These are phyloP conservation scores for Sceliomorpha sp. DNA, from an alignment of 2,888 invertebrate genomes.

Conservation along the genomic window DNA sequence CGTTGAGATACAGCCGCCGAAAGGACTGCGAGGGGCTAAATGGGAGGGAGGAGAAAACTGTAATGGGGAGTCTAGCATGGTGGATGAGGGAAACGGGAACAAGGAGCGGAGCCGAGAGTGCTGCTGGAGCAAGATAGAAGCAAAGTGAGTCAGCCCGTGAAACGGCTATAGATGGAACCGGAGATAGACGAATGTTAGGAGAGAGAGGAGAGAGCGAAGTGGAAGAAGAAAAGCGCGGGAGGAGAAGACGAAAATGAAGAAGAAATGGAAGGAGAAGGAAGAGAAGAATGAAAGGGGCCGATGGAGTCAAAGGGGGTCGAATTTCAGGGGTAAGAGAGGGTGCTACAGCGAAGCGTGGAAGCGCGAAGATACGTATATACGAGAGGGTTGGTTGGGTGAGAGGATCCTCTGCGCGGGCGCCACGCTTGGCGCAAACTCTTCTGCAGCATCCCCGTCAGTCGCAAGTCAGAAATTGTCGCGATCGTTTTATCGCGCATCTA, in stretches of 20 bases:
- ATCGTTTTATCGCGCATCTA: conserved; percentile 56
- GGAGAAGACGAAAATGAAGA: conserved; percentile 32
- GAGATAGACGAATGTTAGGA: conserved; percentile 25
- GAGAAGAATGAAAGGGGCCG: conserved; percentile 20
- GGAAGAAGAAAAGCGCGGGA: conserved; percentile 32
- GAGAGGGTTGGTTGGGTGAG: conserved; percentile 53
- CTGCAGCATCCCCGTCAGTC: conserved; percentile 78
- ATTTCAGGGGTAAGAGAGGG: conserved; percentile 45
- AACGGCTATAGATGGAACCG: conserved; percentile 35
- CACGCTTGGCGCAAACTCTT: conserved; percentile 74
- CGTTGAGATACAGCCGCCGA: conserved; percentile 72
- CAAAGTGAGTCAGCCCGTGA: conserved; percentile 28
- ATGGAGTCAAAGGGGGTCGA: conserved; percentile 20
- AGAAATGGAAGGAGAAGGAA: conserved; percentile 39
- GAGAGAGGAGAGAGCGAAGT: conserved; percentile 20
- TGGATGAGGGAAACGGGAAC: conserved; percentile 10
- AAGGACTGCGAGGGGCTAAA: conserved; percentile 63
- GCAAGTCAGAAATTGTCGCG: conserved; percentile 77
- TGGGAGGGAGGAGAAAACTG: conserved; percentile 51
- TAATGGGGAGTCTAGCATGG: conserved; percentile 42
- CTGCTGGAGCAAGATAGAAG: conserved; percentile 30
- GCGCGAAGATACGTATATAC: conserved; percentile 22
- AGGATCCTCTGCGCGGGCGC: conserved; percentile 76
- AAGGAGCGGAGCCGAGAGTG: conserved; percentile 10
- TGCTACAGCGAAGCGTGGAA: conserved; percentile 18